Base-by-base conservation (phyloP, 2,888 invertebrate species). In the Amitus sp. region DNA sequence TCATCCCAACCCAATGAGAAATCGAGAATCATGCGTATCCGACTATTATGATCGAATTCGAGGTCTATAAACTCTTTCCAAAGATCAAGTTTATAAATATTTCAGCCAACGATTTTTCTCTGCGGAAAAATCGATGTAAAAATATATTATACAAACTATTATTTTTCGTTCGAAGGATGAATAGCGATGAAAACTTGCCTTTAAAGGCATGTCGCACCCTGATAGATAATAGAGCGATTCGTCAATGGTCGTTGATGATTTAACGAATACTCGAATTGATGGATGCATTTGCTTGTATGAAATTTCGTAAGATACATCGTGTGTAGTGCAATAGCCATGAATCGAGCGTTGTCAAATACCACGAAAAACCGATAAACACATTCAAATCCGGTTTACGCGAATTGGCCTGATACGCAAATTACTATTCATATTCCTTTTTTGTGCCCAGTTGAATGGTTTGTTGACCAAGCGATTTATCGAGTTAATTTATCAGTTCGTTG, bases 181-280 rank as follows among this genome's bases (percentile, higher is more conserved):
- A n/a, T n/a, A n/a, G n/a, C n/a, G n/a, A n/a, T n/a, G n/a, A n/a
- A n/a, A n/a, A n/a, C n/a, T n/a, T n/a, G n/a, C n/a, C n/a, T n/a
- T n/a, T n/a, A n/a, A n/a, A n/a, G n/a, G n/a, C n/a, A n/a, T n/a
- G n/a, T 73, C 62, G 58, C 69, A 70, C 68, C 67, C 47, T 53
- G 59, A 52, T 58, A 69, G 68, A 70, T 73, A 72, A 23, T 71
- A 71, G 77, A 73, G 76, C 74, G 73, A 76, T 76, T 75, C 76
- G 78, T 76, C 72, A 68, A 52, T 68, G 53, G 34, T 53, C 64
- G 45, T 55, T 52, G 52, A 49, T 52, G 68, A 67, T 75, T 70
- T 73, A 71, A 76, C 75, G 77, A 78, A 79, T 78, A n/a, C n/a
- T 76, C 76, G 68, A 56, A 62, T 61, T 71, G 70, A 73, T 74